These are phyloP conservation scores for Phacellophora camtschatica DNA, from an alignment of 30 jellyfish, hydroid and myxozoan species.

Conservation along the genomic window DNA sequence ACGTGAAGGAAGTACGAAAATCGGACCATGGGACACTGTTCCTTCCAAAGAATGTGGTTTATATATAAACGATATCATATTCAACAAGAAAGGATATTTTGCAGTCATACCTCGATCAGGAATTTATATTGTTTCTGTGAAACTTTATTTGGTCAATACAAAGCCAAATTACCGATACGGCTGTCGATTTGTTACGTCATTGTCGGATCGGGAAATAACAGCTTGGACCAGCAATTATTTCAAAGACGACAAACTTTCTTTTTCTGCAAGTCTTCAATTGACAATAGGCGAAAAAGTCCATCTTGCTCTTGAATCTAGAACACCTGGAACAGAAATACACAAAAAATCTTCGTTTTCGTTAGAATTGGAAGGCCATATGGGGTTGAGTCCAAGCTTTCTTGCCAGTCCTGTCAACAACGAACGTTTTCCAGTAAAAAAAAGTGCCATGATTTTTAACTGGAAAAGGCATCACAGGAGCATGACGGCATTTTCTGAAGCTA, in stretches of 20 bases:
- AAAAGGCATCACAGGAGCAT: conserved; percentile 30
- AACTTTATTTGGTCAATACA: not conserved
- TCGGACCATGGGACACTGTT: conserved; percentile 53
- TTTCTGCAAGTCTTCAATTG: conserved; percentile 26
- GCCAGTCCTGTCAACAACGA: conserved; percentile 39
- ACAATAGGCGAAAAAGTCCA: conserved; percentile 31
- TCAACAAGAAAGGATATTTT: not conserved
- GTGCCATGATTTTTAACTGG: conserved; percentile 23
- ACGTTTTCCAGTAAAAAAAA: not conserved
- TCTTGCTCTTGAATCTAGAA: not conserved
- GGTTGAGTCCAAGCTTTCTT: conserved; percentile 38
- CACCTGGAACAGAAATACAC: not conserved
- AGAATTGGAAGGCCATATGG: conserved; percentile 30
- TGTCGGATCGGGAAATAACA: conserved; percentile 12
- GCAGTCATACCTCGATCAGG: conserved; percentile 52
- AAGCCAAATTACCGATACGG: conserved; percentile 13
- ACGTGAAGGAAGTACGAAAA: not conserved
- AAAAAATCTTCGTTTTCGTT: conserved; percentile 15
- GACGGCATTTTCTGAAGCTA: conserved; percentile 53
- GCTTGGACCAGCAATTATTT: conserved; percentile 26
- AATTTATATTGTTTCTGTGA: conserved; percentile 8
- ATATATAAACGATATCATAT: not conserved
- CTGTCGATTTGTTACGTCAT: conserved; percentile 28
- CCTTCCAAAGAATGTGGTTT: conserved; percentile 9
- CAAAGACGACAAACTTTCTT: not conserved